Percentiles rank a stretch among this genome's conserved stretches.
These are phyloP conservation scores for Linnaemya tessellans DNA, from an alignment of 2,888 invertebrate genomes.

Conservation along the genomic window DNA sequence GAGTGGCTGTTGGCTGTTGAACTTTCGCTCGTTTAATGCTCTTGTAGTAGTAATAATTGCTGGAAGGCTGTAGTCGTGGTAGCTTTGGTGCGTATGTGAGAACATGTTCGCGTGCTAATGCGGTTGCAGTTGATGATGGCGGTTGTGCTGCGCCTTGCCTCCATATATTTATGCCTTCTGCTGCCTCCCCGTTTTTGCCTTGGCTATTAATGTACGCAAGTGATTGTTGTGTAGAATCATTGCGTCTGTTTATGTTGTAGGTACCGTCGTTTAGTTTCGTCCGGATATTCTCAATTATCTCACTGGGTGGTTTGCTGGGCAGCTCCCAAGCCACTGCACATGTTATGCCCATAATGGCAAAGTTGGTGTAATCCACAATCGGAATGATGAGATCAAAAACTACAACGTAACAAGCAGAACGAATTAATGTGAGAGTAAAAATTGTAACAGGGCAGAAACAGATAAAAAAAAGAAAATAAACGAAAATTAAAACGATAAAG, in stretches of 20 bases:
- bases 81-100: conserved; percentile 34
- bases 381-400: conserved; percentile 83
- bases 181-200: conserved; percentile 16
- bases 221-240: conserved; percentile 73
- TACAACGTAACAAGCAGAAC: conserved; percentile 60
- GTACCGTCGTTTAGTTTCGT: conserved; percentile 80
- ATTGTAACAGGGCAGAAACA: conserved; percentile 37
- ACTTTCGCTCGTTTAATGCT: conserved; percentile 13
- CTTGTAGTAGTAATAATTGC: conserved; percentile 44
- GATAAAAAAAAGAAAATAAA: conserved; percentile 1
- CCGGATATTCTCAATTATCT: conserved; percentile 79
- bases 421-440: conserved; percentile 52
- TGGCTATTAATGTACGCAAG: conserved; percentile 71
- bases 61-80: conserved; percentile 24
- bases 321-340: conserved; percentile 91
- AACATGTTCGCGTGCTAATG: conserved; percentile 58
- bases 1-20: conserved; percentile 28
- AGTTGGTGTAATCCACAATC: conserved; percentile 82
- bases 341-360: conserved; percentile 88
- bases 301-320: conserved; percentile 86
- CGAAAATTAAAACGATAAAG: conserved; percentile 18
- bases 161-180: conserved; percentile 27
- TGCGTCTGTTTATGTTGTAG: conserved; percentile 78
- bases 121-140: conserved; percentile 62
- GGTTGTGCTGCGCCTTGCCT: conserved; percentile 8